Evolutionary conservation across 2,113 vertebrate genomes (phyloP).

Genomic region (Lepus timidus): DNA sequence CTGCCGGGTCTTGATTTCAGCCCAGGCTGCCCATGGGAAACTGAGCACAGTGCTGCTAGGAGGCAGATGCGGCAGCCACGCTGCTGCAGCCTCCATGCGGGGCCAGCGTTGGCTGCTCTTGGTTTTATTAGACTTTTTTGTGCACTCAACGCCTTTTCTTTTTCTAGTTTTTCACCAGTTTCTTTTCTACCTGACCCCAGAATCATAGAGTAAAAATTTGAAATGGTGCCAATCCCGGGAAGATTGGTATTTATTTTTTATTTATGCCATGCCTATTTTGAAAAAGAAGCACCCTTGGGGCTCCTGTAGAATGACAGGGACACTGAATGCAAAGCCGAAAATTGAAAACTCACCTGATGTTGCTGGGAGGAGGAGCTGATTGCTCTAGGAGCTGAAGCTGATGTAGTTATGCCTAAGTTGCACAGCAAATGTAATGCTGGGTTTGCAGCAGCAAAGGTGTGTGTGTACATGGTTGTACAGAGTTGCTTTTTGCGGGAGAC

Average conservation of each 20-base stretch:
- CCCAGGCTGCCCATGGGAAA: accelerated
- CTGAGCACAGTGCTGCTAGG: neutral
- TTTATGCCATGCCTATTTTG: neutral
- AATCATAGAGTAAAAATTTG: neutral
- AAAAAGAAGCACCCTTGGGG: neutral
- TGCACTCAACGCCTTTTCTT: neutral
- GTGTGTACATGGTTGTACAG: no score
- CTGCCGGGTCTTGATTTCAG: accelerated
- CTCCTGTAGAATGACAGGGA: neutral
- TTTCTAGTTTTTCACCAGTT: neutral
- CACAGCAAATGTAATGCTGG: neutral
- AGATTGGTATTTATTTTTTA: slow-evolving; percentile 33
- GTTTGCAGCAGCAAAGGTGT: neutral
- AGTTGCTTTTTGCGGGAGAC: neutral
- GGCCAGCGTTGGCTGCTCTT: neutral
- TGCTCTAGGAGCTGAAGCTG: neutral
- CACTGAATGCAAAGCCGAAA: neutral
- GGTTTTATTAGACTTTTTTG: slow-evolving; percentile 20
- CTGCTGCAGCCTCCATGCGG: neutral
- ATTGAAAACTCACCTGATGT: neutral
- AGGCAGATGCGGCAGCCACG: no score
- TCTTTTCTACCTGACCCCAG: neutral
- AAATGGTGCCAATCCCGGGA: slow-evolving; percentile 29
- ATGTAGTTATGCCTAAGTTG: neutral
- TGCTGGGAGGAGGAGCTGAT: neutral